These are phyloP conservation scores for Pseudomyrmex flavicornis DNA, from an alignment of 1,140 invertebrate genomes.

Conservation along the genomic window DNA sequence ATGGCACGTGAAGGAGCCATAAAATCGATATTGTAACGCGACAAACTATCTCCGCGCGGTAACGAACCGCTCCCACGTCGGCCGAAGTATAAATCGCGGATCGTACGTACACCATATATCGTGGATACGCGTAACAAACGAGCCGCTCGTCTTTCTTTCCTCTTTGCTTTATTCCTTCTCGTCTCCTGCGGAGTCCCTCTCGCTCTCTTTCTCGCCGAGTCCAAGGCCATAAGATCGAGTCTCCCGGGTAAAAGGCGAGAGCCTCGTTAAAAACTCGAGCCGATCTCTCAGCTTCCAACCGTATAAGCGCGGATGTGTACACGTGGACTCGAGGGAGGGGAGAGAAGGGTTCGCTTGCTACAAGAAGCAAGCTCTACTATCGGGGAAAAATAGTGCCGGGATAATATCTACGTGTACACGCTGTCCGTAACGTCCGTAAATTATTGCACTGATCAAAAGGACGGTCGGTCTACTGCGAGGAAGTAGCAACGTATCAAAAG, in stretches of 20 bases:
- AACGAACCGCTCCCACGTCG: constrained; percentile 56
- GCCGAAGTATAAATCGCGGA: constrained; percentile 49
- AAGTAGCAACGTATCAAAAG: too few relatives aligned
- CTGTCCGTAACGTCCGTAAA: background rate
- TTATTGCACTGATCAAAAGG: constrained; percentile 35
- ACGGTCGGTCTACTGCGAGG: too few relatives aligned
- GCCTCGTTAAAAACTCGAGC: constrained; percentile 66
- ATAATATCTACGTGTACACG: constrained; percentile 17
- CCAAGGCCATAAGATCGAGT: constrained; percentile 18
- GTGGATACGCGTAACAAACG: constrained; percentile 63
- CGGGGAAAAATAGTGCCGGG: constrained; percentile 5
- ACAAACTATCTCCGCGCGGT: constrained; percentile 38
- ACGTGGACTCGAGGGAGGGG: background rate
- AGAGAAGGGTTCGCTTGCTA: background rate
- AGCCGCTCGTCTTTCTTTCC: constrained; percentile 34
- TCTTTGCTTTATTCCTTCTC: constrained; percentile 34
- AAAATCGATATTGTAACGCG: constrained; percentile 58
- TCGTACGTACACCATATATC: constrained; percentile 18
- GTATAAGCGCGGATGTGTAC: constrained; percentile 50
- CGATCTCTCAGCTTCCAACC: background rate
- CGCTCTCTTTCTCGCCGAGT: constrained; percentile 7
- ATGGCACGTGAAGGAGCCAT: constrained; percentile 53
- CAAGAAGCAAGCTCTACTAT: constrained; percentile 3
- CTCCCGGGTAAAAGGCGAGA: constrained; percentile 61
- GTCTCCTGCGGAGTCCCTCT: constrained; percentile 20